Evolutionary conservation across 2,797 vertebrate genomes (phyloP), one percentile per base, ranked within the genome.

Genomic region (Gobio occitaniae): DNA sequence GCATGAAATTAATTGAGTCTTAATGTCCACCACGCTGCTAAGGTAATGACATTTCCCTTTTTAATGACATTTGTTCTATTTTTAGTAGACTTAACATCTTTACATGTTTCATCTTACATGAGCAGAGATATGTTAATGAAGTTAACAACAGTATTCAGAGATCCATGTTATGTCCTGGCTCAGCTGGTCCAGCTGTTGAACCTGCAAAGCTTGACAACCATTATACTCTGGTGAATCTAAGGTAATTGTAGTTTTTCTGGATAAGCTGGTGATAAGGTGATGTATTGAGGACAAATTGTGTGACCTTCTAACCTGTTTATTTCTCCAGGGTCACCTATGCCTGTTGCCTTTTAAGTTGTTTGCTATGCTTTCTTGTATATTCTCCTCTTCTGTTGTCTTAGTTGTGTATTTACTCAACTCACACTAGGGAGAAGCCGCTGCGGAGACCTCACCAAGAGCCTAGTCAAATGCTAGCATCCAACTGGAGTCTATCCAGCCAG

Each of bases 401-500:
- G 44, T 79, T 84, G 81, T 47, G 11, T 48, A 71, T 80, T 63
- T 52, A 38, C 48, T 19, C 69, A 54, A 56, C 32, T 65, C 56
- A 75, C 75, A 83, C 85, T 66, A 71, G 74, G 70, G 81, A 83
- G 52, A 54, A 79, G 63, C 32, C 41, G 59, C 84, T 80, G 38
- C n/a, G 17, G 81, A 87, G 84, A 71, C 82, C 84, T 78, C 83
- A 84, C 63, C 63, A 52, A 74, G 41, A 86, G 74, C 54, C 59
- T 77, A 75, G 68, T 63, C 52, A 76, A 82, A 66, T 68, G 36
- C 54, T 56, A 63, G 41, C 82, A 75, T 90, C 69, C 79, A 84
- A 61, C 65, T 87, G 84, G 87, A 88, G 70, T 36, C 41, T 41
- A 19, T 89, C 84, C 87, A 83, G 82, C 70, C 68, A 77, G 70